A percentile compares a stretch with the other conserved stretches of the same genome.
Conservation (phyloP, 2,797 vertebrate species). For the Enteromius viviparus region DNA sequence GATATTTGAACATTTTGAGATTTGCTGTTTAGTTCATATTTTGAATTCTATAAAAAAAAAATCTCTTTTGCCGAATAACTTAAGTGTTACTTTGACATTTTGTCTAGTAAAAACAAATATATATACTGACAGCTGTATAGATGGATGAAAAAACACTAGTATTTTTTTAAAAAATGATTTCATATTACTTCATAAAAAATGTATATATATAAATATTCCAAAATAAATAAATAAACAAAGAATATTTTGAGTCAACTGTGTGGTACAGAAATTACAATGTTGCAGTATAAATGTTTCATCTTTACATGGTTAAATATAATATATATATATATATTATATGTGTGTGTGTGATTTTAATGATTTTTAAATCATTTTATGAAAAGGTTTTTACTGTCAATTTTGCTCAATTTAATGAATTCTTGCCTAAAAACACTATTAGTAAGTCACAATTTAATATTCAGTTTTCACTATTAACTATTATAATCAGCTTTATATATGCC, state of each 20-base stretch:
- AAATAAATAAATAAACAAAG: neutral
- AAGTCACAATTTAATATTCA: neutral
- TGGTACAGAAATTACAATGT: neutral
- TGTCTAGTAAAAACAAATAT: neutral
- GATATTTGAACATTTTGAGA: neutral
- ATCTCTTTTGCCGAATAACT: neutral
- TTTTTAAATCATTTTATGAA: too few species aligned
- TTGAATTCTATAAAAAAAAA: neutral
- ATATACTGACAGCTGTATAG: neutral
- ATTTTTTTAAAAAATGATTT: neutral
- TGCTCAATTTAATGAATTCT: neutral
- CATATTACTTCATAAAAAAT: neutral
- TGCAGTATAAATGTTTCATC: neutral
- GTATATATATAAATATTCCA: neutral
- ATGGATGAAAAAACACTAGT: neutral
- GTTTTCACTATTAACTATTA: neutral
- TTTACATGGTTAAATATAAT: neutral
- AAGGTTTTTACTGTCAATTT: neutral
- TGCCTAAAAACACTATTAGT: neutral
- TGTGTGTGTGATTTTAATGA: too few species aligned
- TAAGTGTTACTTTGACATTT: neutral
- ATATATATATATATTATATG: too few species aligned
- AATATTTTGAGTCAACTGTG: neutral
- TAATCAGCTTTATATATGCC: neutral
- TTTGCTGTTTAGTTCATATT: neutral